phyloP scores from a whole-genome alignment of 2,113 vertebrate genomes.

The Cranoglanis bouderius region DNA sequence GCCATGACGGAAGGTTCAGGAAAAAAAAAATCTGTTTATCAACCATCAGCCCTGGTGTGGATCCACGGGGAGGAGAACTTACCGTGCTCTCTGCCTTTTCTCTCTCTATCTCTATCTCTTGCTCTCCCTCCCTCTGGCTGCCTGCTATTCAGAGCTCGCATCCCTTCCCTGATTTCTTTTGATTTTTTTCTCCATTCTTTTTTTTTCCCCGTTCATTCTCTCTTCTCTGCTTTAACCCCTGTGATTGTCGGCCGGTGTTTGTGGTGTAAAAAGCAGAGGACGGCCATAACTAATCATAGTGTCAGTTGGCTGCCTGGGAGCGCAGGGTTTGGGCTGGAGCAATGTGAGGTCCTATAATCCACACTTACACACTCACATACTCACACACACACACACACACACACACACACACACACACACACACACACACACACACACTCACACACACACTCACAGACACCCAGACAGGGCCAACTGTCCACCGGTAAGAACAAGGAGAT shows the following conservation, averaged over 20 bases:
- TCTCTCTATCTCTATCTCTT: constrained; percentile 34
- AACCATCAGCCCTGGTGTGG: constrained; percentile 73
- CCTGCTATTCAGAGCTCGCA: constrained; percentile 47
- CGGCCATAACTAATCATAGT: constrained; percentile 84
- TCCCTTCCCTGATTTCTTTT: constrained; percentile 38
- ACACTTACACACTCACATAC: constrained; percentile 25
- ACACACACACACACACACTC: constrained; percentile 5
- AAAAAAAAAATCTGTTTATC: constrained; percentile 84
- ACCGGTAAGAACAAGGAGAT: constrained; percentile 34
- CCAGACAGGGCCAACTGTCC: constrained; percentile 43
- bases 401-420: neutral
- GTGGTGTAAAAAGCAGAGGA: constrained; percentile 70
- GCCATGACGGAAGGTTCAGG: constrained; percentile 87
- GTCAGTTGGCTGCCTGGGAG: constrained; percentile 82
- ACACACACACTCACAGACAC: constrained; percentile 32
- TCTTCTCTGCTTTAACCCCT: constrained; percentile 59
- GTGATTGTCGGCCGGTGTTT: constrained; percentile 72
- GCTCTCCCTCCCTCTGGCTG: constrained; percentile 36
- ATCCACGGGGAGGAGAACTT: constrained; percentile 75
- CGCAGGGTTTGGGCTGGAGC: constrained; percentile 76
- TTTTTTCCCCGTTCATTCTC: constrained; percentile 6
- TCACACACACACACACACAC: neutral
- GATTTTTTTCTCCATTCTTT: constrained; percentile 41
- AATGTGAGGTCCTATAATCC: constrained; percentile 67
- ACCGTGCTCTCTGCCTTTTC: constrained; percentile 43